Evolutionary conservation across 2,113 vertebrate species (phyloP), one percentile per base, ranked within the genome.

Genomic region (Alectura lathami): DNA sequence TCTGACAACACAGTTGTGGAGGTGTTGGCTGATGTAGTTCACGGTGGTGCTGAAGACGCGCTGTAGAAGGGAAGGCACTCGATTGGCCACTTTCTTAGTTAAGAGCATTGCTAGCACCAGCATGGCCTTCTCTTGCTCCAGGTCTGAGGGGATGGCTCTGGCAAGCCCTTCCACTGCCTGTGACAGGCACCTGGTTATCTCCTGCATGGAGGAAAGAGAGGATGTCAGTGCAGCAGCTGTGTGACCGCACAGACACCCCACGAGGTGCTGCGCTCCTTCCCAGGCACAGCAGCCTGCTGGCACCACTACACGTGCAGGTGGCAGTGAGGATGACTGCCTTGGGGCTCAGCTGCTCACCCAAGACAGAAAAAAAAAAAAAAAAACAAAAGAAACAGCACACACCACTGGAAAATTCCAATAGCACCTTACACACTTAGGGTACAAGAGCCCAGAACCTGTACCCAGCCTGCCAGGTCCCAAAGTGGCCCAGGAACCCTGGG

Each of bases 51-150:
- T 50, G 42, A 97, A 99, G 70, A 98, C 97, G n/a, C 21, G 73
- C 0, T 40, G 91, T 4, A 99, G 97, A 60, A 98, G 90, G 7
- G n/a, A 56, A 0, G 99, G 99, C 6, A 96, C 69, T 21, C 77
- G 97, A 17, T 97, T 75, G 0, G 97, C 98, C 63, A 99, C 98
- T 24, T 97, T 97, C 90, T 96, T 99, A 93, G 98, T 98, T 83
- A 99, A 57, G 5, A 98, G 89, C 97, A 99, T 98, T 17, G 98
- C 94, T 60, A 99, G 75, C 63, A 98, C 96, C 89, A 99, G 18
- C 40, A 83, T 72, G 56, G 98, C 94, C 50, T 96, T 98, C 94
- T 99, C 99, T 21, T 63, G 69, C 1, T 97, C 97, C 89, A 98
- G 89, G 43, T 96, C 97, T 1, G 6, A 32, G 20, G 97, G 85